phyloP scores from a whole-genome alignment of 2,113 vertebrate species.

The Macquaria australasica region DNA sequence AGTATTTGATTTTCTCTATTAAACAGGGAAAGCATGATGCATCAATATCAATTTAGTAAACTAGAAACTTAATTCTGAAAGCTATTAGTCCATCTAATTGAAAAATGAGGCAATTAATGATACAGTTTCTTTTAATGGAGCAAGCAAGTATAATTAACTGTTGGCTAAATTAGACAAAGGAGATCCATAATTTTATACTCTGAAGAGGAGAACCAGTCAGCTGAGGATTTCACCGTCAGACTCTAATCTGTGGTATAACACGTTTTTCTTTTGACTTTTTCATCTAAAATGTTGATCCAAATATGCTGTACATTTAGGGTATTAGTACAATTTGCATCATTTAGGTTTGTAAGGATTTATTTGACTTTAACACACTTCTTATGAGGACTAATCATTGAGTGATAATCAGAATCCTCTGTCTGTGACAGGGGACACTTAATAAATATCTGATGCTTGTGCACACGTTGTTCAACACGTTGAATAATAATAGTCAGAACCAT shows the following conservation, averaged over 20 bases:
- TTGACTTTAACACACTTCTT: neutral
- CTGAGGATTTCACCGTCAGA: conserved; percentile 29
- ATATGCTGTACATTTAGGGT: neutral
- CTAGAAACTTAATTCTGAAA: conserved; percentile 41
- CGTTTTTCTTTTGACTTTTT: neutral
- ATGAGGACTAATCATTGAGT: neutral
- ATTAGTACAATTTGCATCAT: neutral
- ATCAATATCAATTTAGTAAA: conserved; percentile 42
- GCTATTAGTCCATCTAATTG: conserved; percentile 53
- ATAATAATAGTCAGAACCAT: neutral
- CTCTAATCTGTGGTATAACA: neutral
- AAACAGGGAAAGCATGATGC: conserved; percentile 17
- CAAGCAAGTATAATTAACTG: conserved; percentile 44
- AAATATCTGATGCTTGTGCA: neutral
- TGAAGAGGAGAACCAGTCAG: conserved; percentile 8
- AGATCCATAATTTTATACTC: conserved; percentile 19
- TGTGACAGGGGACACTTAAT: neutral
- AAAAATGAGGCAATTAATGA: conserved; percentile 53
- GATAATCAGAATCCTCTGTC: neutral
- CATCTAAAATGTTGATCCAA: neutral
- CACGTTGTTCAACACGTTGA: neutral
- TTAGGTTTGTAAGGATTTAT: neutral
- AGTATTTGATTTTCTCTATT: conserved; percentile 11
- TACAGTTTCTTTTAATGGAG: conserved; percentile 28
- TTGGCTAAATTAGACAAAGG: conserved; percentile 42